A percentile compares a stretch with the other conserved stretches of the same genome.
Evolutionary conservation across 2,797 vertebrate genomes (phyloP).

Genomic region (Triplophysa yarkandensis): DNA sequence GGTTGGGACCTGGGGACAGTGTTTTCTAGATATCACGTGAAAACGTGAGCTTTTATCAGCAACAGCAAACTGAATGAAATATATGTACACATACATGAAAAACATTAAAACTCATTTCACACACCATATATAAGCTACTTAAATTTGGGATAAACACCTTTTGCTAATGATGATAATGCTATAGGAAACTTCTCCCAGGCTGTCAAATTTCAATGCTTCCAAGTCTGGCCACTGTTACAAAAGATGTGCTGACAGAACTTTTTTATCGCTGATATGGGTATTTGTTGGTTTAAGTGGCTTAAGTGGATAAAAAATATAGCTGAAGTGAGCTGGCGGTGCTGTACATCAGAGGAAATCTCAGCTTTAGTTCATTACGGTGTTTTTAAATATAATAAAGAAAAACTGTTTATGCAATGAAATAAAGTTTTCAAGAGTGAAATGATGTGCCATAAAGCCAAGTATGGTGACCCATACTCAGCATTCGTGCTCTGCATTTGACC

Average conservation of each 20-base stretch:
- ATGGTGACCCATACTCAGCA: too few relatives aligned
- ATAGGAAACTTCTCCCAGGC: conserved; percentile 9
- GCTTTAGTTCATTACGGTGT: not conserved
- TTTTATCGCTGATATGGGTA: conserved; percentile 14
- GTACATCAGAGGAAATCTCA: conserved; percentile 1
- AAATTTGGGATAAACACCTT: not conserved
- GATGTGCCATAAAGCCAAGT: too few relatives aligned
- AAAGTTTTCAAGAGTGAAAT: conserved; percentile 50
- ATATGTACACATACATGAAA: conserved; percentile 20
- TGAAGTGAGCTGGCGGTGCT: not conserved
- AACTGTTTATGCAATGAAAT: not conserved
- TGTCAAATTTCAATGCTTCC: conserved; percentile 28
- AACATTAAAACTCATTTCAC: too few relatives aligned
- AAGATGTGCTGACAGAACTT: conserved; percentile 19
- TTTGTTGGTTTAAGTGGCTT: conserved; percentile 14
- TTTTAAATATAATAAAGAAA: not conserved
- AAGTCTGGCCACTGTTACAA: conserved; percentile 24
- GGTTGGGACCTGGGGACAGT: conserved; percentile 32
- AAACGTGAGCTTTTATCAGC: conserved; percentile 29
- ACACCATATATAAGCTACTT: too few relatives aligned
- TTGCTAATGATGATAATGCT: not conserved
- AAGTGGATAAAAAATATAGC: conserved; percentile 18
- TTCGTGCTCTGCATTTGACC: too few relatives aligned
- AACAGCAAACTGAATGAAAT: conserved; percentile 11
- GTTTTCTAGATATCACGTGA: conserved; percentile 43